These are phyloP conservation scores for Caenorhabditis sp. DNA, from an alignment of 2,888 invertebrate species.

Conservation along the genomic window DNA sequence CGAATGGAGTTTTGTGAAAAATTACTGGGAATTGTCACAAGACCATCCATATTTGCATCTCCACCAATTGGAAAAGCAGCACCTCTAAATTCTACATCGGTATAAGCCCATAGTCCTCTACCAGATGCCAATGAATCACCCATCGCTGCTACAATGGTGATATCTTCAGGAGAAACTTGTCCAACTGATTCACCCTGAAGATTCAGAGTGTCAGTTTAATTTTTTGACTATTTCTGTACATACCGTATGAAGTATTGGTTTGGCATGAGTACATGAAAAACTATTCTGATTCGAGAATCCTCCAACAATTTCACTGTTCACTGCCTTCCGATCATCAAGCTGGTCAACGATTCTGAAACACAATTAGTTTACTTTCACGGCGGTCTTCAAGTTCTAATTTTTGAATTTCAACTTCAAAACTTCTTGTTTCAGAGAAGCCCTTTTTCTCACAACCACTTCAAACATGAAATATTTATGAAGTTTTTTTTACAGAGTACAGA, in stretches of 20 bases:
- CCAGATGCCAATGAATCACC: slow-evolving; percentile 62
- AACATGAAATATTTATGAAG: too few species aligned
- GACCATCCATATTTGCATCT: slow-evolving; percentile 68
- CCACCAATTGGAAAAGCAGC: slow-evolving; percentile 69
- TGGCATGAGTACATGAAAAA: slow-evolving; percentile 46
- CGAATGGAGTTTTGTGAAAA: neutral
- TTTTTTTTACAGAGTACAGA: too few species aligned
- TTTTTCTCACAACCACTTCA: too few species aligned
- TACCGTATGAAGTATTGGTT: slow-evolving; percentile 47
- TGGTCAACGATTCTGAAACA: slow-evolving; percentile 26
- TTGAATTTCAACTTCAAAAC: too few species aligned
- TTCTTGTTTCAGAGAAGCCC: too few species aligned
- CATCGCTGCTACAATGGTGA: slow-evolving; percentile 50
- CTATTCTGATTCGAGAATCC: slow-evolving; percentile 34
- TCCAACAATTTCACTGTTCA: slow-evolving; percentile 36
- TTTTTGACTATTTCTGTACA: neutral
- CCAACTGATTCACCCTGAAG: slow-evolving; percentile 46
- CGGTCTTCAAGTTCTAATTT: too few species aligned
- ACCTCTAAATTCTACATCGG: slow-evolving; percentile 65
- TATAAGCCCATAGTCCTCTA: slow-evolving; percentile 62
- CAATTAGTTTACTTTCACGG: too few species aligned
- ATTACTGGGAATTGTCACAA: slow-evolving; percentile 68
- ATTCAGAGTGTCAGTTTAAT: too few species aligned
- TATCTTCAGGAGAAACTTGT: slow-evolving; percentile 51
- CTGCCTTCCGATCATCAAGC: slow-evolving; percentile 31